phyloP scores from a whole-genome alignment of 2,113 vertebrate genomes.

The Pygoscelis antarcticus region DNA sequence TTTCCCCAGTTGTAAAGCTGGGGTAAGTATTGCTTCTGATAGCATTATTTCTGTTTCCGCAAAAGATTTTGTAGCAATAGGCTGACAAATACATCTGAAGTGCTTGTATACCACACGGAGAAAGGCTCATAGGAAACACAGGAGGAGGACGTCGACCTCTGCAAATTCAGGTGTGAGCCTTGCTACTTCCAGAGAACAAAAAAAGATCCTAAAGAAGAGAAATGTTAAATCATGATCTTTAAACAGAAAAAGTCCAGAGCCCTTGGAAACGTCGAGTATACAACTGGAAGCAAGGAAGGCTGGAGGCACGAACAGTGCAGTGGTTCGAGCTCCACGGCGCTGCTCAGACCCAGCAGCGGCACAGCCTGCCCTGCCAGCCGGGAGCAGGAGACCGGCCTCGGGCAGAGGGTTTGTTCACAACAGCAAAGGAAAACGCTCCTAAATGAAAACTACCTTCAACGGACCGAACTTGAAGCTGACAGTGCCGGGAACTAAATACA shows the following conservation, averaged over 20 bases:
- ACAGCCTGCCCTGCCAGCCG: background rate
- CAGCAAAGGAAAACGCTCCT: background rate
- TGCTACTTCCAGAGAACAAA: background rate
- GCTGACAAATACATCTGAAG: no score
- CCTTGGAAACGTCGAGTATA: background rate
- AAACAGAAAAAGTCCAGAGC: background rate
- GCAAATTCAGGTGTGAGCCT: background rate
- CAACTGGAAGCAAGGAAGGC: background rate
- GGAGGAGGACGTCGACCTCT: background rate
- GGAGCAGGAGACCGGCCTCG: background rate
- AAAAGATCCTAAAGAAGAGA: no score
- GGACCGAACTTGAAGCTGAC: background rate
- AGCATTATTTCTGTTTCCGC: background rate
- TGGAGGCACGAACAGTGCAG: background rate
- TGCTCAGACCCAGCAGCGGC: background rate
- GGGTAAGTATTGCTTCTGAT: background rate
- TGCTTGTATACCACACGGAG: background rate
- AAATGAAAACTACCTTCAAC: background rate
- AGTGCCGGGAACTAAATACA: no score
- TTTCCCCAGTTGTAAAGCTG: background rate
- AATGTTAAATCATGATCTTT: no score
- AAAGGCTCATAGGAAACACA: background rate
- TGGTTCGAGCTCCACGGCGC: background rate
- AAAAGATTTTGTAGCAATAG: background rate
- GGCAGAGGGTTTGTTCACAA: background rate